These are phyloP conservation scores for Syrrhaptes paradoxus DNA, from an alignment of 2,113 vertebrate species.

Conservation along the genomic window DNA sequence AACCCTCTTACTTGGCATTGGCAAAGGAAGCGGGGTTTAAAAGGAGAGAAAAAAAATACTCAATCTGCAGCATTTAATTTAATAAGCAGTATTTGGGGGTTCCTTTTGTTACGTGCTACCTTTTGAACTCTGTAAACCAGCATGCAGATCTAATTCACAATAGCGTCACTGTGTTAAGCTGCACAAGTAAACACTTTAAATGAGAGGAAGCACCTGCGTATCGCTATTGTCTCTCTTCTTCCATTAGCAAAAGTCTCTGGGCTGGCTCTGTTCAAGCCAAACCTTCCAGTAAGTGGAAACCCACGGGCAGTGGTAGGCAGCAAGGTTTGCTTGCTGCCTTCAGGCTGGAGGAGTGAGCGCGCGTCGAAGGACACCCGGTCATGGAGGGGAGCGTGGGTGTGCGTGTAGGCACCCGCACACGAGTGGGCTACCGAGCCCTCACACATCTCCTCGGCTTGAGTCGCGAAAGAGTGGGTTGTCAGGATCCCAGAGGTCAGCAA, in stretches of 20 bases:
- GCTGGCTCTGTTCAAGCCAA: not conserved
- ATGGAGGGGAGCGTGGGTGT: conserved; percentile 26
- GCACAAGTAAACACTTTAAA: conserved; percentile 68
- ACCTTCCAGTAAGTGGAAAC: not conserved
- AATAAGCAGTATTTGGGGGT: conserved; percentile 42
- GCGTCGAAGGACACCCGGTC: rapidly evolving
- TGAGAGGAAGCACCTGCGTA: conserved; percentile 68
- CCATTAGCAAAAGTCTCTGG: conserved; percentile 7
- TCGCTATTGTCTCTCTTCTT: conserved; percentile 47
- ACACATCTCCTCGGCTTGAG: not conserved
- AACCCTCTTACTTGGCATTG: conserved; percentile 29
- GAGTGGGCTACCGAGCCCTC: not conserved
- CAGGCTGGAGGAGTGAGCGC: not conserved
- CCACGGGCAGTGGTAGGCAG: not conserved
- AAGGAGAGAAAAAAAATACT: not conserved
- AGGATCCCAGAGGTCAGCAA: not conserved
- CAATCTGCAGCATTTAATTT: not conserved
- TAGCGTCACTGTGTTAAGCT: not conserved
- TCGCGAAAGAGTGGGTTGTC: rapidly evolving
- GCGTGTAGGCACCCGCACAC: not conserved
- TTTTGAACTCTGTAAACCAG: conserved; percentile 55
- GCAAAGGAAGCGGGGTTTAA: conserved; percentile 34
- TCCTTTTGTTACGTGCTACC: conserved; percentile 50
- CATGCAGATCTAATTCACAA: not conserved
- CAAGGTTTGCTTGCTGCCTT: not conserved